phyloP scores from a whole-genome alignment of 2,797 vertebrate species.

The Hypotaenidia philippensis region DNA sequence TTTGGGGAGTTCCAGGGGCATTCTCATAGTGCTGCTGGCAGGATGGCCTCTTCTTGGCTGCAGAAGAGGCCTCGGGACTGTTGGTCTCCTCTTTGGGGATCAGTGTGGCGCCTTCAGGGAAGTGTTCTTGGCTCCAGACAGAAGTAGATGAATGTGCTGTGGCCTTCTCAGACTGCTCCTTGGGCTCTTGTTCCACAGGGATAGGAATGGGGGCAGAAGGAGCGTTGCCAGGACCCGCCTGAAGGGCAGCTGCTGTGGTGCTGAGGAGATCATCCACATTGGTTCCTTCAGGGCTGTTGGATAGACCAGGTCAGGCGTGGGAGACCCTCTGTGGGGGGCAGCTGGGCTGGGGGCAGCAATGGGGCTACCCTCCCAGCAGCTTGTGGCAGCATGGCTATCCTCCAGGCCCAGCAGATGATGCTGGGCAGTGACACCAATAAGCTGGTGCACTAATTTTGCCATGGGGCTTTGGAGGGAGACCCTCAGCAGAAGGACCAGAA shows the following conservation, averaged over 20 bases:
- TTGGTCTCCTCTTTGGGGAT: background rate
- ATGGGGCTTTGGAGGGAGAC: background rate
- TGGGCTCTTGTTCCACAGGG: no score
- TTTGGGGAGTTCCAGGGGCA: no score
- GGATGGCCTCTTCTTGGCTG: background rate
- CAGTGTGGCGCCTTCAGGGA: no score
- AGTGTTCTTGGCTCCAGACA: no score
- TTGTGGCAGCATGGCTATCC: background rate
- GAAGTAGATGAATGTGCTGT: no score
- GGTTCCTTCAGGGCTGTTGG: background rate
- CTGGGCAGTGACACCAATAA: background rate
- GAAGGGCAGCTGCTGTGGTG: no score
- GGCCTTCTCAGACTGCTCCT: no score
- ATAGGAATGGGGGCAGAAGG: no score
- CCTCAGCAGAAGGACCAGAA: background rate
- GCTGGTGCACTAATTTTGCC: background rate
- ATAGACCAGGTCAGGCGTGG: background rate
- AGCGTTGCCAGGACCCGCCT: no score
- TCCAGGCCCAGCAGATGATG: background rate
- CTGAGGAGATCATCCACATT: fast-evolving
- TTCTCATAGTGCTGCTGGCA: no score
- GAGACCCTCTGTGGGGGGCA: background rate
- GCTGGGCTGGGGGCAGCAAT: background rate
- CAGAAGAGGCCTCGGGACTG: background rate
- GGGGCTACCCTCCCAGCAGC: background rate